Evolutionary conservation across 1,140 invertebrate species (phyloP), one percentile per base, ranked within the genome.

Genomic region (Zaprionus tsacasi): DNA sequence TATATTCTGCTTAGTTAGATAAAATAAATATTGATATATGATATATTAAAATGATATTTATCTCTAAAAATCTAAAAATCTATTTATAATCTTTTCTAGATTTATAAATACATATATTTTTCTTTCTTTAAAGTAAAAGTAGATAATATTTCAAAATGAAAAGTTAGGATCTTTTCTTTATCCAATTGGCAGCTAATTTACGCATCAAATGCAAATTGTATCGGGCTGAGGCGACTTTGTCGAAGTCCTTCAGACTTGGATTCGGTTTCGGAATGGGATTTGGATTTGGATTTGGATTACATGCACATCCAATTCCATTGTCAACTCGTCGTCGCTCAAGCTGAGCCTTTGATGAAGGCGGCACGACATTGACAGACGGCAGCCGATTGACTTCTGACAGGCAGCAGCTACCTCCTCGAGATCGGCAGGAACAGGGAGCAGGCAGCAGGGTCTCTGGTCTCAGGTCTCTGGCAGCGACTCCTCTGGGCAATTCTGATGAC

Each of bases 301-400:
- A 56, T 40, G 60, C 72, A 57, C 67, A 70, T 64, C 73, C 52
- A 56, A 68, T 59, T 55, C 83, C 80, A 87, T 87, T 87, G 83
- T 78, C 76, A 79, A 61, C 57, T 70, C 54, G 43, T 57, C 65
- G 58, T 57, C 65, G 58, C 30, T n/a, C n/a, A n/a, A 58, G 77
- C 25, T 69, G 45, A 43, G 80, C 85, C 85, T 88, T 88, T 89
- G 85, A 88, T 88, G 85, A 89, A 89, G 80, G 83, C 83, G 83
- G 88, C 83, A 75, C 83, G 83, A 88, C 79, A 76, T 88, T 87
- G 83, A 87, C 82, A 83, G 82, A 88, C 83, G 80, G 82, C 70
- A 78, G 83, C 70, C 81, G 83, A 85, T 79, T 89, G 40, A 58
- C 60, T 50, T 11, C 27, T 38, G 35, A 66, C 64, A 61, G 63